A percentile compares a stretch with the other conserved stretches of the same genome.
These are phyloP conservation scores for Drosophila crucigera DNA, from an alignment of 2,888 invertebrate genomes.

Conservation along the genomic window DNA sequence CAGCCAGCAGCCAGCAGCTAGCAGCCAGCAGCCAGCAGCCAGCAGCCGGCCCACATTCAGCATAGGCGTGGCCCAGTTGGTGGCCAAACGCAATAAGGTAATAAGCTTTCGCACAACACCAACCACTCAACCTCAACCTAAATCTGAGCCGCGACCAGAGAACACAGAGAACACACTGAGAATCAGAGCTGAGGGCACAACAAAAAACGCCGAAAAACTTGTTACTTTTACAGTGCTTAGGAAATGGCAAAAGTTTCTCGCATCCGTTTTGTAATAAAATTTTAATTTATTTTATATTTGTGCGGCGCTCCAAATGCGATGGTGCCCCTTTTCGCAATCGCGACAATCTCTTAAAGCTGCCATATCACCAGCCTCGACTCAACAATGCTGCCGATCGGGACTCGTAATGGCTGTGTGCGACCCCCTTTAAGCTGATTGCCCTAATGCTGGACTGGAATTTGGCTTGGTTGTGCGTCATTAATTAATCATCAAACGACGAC, in stretches of 20 bases:
- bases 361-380: background rate
- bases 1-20: slow-evolving; percentile 45
- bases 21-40: slow-evolving; percentile 44
- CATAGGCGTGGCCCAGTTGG: slow-evolving; percentile 35
- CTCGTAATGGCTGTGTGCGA: slow-evolving; percentile 1
- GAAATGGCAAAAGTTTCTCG: slow-evolving; percentile 73
- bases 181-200: slow-evolving; percentile 12
- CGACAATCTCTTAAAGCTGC: slow-evolving; percentile 10
- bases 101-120: slow-evolving; percentile 57
- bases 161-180: background rate
- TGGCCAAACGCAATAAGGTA: slow-evolving; percentile 68
- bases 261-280: slow-evolving; percentile 77
- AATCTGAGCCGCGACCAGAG: slow-evolving; percentile 16
- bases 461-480: slow-evolving; percentile 5
- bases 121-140: background rate
- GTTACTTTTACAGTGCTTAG: slow-evolving; percentile 65
- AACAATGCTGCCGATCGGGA: background rate
- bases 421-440: background rate
- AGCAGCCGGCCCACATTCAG: slow-evolving; percentile 31
- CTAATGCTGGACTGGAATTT: background rate
- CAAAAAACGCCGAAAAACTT: slow-evolving; percentile 55
- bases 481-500: slow-evolving; percentile 20
- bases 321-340: slow-evolving; percentile 3
- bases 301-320: slow-evolving; percentile 42
- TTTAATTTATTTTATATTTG: slow-evolving; percentile 69